These are phyloP conservation scores for Micromesistius poutassou DNA, from an alignment of 2,797 vertebrate genomes.

Conservation along the genomic window DNA sequence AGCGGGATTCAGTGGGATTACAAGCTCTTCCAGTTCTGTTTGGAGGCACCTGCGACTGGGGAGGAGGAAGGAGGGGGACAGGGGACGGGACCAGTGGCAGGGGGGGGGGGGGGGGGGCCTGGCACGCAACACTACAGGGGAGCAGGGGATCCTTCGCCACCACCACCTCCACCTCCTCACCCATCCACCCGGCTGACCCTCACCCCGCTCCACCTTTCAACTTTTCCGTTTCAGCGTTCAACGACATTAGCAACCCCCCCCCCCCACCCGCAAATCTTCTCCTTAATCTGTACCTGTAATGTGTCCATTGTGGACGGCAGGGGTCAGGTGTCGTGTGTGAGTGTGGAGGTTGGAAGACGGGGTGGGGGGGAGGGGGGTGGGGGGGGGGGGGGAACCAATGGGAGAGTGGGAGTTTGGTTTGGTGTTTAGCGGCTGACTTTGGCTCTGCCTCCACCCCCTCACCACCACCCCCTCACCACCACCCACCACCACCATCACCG, in stretches of 20 bases:
- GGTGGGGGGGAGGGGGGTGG: conserved; percentile 39
- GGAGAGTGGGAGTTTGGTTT: conserved; percentile 50
- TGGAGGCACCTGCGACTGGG: conserved; percentile 72
- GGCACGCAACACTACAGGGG: not conserved
- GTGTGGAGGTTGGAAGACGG: conserved; percentile 25
- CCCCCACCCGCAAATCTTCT: not conserved
- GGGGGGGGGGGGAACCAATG: conserved; percentile 49
- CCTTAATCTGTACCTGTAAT: conserved; percentile 44
- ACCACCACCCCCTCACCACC: not conserved
- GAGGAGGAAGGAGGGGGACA: conserved; percentile 33
- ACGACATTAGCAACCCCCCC: conserved; percentile 23
- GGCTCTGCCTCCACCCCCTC: conserved; percentile 47
- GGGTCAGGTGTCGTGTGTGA: conserved; percentile 26
- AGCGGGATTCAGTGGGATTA: conserved; percentile 79
- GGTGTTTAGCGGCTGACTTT: conserved; percentile 60
- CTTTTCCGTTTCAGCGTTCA: conserved; percentile 17
- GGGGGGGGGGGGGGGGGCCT: conserved; percentile 35
- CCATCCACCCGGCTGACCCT: too few species aligned
- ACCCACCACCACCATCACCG: too few species aligned
- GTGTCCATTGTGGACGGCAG: conserved; percentile 29
- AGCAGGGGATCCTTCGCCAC: conserved; percentile 7
- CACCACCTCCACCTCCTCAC: not conserved
- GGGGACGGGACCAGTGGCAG: conserved; percentile 41
- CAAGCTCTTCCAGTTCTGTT: conserved; percentile 75
- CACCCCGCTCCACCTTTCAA: conserved; percentile 19